Conservation (phyloP, 2,888 invertebrate species). For the Cremastobaeus sp. region DNA sequence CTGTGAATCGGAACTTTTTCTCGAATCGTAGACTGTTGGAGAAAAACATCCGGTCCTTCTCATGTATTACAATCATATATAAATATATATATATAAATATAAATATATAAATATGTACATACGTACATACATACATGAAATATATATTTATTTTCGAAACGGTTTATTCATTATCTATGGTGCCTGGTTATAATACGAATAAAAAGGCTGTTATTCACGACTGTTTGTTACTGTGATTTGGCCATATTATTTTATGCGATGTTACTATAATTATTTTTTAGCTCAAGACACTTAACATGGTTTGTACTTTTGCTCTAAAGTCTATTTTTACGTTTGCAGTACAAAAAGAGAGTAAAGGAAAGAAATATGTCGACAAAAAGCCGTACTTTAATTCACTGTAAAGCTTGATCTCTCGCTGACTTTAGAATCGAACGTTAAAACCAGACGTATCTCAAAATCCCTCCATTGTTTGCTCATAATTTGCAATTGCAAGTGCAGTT, state of each 20-base stretch:
- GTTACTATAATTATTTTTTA: slow-evolving; percentile 63
- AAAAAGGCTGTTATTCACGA: slow-evolving; percentile 72
- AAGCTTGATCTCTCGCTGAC: slow-evolving; percentile 35
- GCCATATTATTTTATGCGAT: slow-evolving; percentile 73
- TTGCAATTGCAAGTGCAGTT: slow-evolving; percentile 49
- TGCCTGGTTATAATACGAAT: slow-evolving; percentile 73
- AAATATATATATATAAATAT: slow-evolving; percentile 30
- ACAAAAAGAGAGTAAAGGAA: slow-evolving; percentile 3
- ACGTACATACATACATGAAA: slow-evolving; percentile 54
- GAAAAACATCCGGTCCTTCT: slow-evolving; percentile 7
- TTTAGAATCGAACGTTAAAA: slow-evolving; percentile 68
- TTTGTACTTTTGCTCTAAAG: slow-evolving; percentile 66
- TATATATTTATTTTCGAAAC: slow-evolving; percentile 74
- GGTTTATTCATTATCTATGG: slow-evolving; percentile 72
- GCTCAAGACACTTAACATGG: slow-evolving; percentile 48
- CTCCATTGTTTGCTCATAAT: slow-evolving; percentile 72
- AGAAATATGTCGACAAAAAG: background rate
- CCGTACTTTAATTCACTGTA: slow-evolving; percentile 17
- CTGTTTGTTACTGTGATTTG: slow-evolving; percentile 75
- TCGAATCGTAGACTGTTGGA: background rate
- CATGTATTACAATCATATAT: slow-evolving; percentile 20
- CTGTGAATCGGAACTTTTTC: slow-evolving; percentile 18
- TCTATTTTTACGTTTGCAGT: slow-evolving; percentile 38
- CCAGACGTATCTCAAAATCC: slow-evolving; percentile 67
- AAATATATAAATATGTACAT: slow-evolving; percentile 1